Conservation (phyloP, 2,113 vertebrate genomes). For the Albula glossodonta region DNA sequence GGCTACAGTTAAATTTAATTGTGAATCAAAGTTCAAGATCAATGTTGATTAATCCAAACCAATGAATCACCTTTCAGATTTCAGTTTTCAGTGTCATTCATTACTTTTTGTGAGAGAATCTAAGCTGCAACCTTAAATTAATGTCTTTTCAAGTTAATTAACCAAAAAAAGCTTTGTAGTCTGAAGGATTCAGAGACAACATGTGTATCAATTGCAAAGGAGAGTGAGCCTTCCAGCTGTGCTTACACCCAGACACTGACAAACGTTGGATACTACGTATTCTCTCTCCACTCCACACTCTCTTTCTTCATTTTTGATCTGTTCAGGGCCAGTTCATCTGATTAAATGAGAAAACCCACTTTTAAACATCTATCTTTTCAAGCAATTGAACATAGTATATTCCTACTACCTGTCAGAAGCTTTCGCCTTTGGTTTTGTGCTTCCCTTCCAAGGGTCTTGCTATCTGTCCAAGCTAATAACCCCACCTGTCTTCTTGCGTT, state of each 20-base stretch:
- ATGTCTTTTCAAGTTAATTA: not conserved
- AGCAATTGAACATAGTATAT: not conserved
- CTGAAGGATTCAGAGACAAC: not conserved
- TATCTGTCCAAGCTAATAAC: conserved; percentile 42
- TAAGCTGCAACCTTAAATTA: not conserved
- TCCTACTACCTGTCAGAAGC: not conserved
- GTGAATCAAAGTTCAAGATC: not conserved
- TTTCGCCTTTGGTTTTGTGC: not conserved
- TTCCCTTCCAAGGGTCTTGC: conserved; percentile 24
- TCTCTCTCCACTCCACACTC: not conserved
- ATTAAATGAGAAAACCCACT: conserved; percentile 8
- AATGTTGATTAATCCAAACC: not conserved
- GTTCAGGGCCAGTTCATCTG: not conserved
- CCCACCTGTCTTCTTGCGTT: conserved; percentile 22
- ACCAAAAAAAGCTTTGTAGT: not conserved
- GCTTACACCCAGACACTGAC: not conserved
- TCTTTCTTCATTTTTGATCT: not conserved
- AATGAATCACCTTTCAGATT: not conserved
- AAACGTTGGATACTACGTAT: not conserved
- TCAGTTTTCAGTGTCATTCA: not conserved
- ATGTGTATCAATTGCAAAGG: not conserved
- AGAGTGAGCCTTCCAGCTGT: not conserved
- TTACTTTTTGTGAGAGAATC: not conserved
- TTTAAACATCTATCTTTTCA: not conserved
- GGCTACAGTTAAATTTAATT: too few species aligned